Base-by-base conservation (phyloP, 2,888 invertebrate species). In the Andrena praecox region DNA sequence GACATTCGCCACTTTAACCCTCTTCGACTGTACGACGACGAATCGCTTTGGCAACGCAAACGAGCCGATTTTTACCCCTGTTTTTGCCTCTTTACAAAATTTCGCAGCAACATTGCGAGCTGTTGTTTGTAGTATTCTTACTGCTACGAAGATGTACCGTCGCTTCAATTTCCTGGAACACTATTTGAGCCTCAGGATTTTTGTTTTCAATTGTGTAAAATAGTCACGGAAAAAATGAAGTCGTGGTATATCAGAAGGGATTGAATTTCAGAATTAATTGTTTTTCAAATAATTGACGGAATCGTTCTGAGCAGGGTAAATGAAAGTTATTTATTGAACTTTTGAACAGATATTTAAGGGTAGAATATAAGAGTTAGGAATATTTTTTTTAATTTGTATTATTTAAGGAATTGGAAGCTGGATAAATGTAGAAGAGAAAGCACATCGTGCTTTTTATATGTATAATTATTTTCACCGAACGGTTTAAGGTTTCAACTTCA, bases 1-100 rank as follows among this genome's bases (percentile, higher is more conserved):
- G 89, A 90, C 90, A 90, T 89, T 85, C 87, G 90, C 89, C 87
- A 87, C 89, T 90, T 85, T 73, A 87, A 85, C 86, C 86, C 87
- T 87, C 87, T 80, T 87, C 77, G 77, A 63, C 67, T 70, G 70
- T 67, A 12, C 56, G 4, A 69, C 75, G 79, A 67, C 79, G 63
- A 74, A 82, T 74, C 77, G 82, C 63, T 75, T 81, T 35, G 52
- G 63, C 52, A 66, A 59, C 69, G 42, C 66, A 71, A 80, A 54
- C 66, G 24, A 62, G 12, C 64, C 66, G 31, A 42, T 20, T 24
- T 35, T 24, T 50, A 31, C 50, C 63, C 31, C 50, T n/a, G 35
- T 29, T 52, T 20, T 52, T 69, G 8, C 52, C 31, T 52, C 42
- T 54, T 64, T 56, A 2, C 8, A 20, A 31, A 52, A 42, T 63